Conservation (phyloP, 2,888 invertebrate species). For the Parnassius mnemosyne region DNA sequence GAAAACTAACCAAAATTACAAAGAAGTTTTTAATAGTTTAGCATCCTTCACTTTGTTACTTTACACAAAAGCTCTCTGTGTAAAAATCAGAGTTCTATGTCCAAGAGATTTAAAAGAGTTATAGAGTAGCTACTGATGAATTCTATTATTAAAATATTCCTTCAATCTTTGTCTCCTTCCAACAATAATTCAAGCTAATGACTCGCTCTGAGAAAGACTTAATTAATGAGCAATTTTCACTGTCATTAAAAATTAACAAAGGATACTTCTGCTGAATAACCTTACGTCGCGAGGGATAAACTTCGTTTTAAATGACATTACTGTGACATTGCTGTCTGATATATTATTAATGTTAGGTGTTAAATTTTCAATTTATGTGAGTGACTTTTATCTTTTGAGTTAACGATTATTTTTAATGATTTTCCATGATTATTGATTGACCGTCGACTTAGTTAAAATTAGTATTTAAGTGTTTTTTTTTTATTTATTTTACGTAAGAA, state of each 20-base stretch:
- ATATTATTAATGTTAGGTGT: background rate
- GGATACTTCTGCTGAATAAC: slow-evolving; percentile 15
- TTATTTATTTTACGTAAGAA: too few species aligned
- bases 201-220: slow-evolving; percentile 21
- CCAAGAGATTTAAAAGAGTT: slow-evolving; percentile 15
- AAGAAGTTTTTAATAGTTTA: too few species aligned
- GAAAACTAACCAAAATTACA: too few species aligned
- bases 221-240: slow-evolving; percentile 29
- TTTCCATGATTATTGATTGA: too few species aligned
- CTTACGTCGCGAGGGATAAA: background rate
- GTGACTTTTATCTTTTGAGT: slow-evolving; percentile 2
- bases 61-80: slow-evolving; percentile 21
- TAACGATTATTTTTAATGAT: background rate
- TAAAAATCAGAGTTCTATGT: slow-evolving; percentile 11
- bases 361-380: slow-evolving; percentile 3
- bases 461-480: too few species aligned
- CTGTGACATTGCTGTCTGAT: background rate
- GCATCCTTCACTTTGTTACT: background rate
- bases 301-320: slow-evolving; percentile 1
- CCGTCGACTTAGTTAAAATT: too few species aligned
- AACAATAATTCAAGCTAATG: slow-evolving; percentile 26
- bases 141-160: slow-evolving; percentile 25
- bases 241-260: slow-evolving; percentile 24
- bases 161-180: slow-evolving; percentile 20
- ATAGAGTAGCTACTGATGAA: slow-evolving; percentile 20